These are phyloP conservation scores for Eunapius fragilis DNA, from an alignment of 37 sponge, comb jelly and placozoan genomes.

Conservation along the genomic window DNA sequence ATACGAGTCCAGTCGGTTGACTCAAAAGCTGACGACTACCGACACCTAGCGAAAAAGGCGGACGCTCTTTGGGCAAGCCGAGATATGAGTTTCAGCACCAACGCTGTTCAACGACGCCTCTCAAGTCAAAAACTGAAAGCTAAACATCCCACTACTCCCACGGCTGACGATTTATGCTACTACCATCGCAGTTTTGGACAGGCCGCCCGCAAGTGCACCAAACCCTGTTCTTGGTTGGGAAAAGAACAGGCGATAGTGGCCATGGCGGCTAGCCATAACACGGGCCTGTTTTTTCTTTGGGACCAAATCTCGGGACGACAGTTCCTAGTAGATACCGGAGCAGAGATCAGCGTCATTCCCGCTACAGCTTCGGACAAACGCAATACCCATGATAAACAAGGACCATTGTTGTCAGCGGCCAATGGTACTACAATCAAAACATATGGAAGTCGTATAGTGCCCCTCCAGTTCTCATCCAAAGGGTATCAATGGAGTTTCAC, in stretches of 20 bases:
- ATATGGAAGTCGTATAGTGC: slow-evolving; percentile 6
- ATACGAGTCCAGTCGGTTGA: not conserved
- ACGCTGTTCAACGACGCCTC: no score
- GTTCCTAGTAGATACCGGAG: slow-evolving; percentile 34
- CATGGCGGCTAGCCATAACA: not conserved
- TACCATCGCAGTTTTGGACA: slow-evolving; percentile 17
- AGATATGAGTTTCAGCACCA: not conserved
- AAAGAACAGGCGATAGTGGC: not conserved
- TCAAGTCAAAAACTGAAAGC: no score
- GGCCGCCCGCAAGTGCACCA: not conserved
- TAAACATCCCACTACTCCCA: no score
- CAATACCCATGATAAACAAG: not conserved
- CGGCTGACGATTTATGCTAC: not conserved
- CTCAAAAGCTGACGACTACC: not conserved
- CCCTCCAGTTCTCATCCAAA: no score
- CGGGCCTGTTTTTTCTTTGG: not conserved
- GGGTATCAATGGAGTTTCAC: slow-evolving; percentile 12
- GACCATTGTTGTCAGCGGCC: slow-evolving; percentile 8
- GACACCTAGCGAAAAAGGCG: not conserved
- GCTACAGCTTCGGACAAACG: slow-evolving; percentile 11
- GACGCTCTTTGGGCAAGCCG: slow-evolving; percentile 6
- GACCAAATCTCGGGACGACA: slow-evolving; percentile 4
- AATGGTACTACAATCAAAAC: slow-evolving; percentile 24
- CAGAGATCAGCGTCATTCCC: slow-evolving; percentile 32
- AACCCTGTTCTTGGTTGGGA: slow-evolving; percentile 12